phyloP scores from a whole-genome alignment of 37 sponge, comb jelly and placozoan species.

The Spongilla lacustris region DNA sequence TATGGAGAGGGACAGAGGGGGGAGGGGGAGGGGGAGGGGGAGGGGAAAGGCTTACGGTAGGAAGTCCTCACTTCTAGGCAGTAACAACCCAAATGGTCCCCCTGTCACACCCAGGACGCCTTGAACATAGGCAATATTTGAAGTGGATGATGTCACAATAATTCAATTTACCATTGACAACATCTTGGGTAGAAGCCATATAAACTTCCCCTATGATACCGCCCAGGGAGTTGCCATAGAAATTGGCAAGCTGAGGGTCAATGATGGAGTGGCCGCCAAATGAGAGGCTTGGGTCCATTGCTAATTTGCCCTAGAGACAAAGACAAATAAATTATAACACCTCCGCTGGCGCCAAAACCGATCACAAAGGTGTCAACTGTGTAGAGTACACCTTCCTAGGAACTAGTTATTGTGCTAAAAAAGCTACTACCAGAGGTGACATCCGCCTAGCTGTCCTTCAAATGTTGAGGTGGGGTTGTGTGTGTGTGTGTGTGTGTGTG shows the following conservation, averaged over 20 bases:
- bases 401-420: too few relatives aligned
- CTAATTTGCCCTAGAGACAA: slow-evolving; percentile 2
- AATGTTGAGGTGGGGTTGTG: neutral
- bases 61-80: slow-evolving; percentile 76
- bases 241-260: slow-evolving; percentile 23
- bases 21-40: neutral
- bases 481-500: slow-evolving; percentile 7
- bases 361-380: too few relatives aligned
- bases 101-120: slow-evolving; percentile 81
- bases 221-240: slow-evolving; percentile 87
- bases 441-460: too few relatives aligned
- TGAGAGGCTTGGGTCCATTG: slow-evolving; percentile 12
- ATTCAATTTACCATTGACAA: slow-evolving; percentile 52
- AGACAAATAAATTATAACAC: neutral
- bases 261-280: slow-evolving; percentile 37
- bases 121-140: neutral
- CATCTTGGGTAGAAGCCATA: slow-evolving; percentile 76
- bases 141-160: neutral
- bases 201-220: slow-evolving; percentile 79
- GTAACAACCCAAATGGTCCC: slow-evolving; percentile 71
- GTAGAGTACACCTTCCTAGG: too few relatives aligned
- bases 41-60: neutral
- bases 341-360: too few relatives aligned
- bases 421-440: too few relatives aligned
- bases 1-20: neutral